Evolutionary conservation across 37 sponge, comb jelly and placozoan species (phyloP).

Genomic region (Hexactinellida sp.): DNA sequence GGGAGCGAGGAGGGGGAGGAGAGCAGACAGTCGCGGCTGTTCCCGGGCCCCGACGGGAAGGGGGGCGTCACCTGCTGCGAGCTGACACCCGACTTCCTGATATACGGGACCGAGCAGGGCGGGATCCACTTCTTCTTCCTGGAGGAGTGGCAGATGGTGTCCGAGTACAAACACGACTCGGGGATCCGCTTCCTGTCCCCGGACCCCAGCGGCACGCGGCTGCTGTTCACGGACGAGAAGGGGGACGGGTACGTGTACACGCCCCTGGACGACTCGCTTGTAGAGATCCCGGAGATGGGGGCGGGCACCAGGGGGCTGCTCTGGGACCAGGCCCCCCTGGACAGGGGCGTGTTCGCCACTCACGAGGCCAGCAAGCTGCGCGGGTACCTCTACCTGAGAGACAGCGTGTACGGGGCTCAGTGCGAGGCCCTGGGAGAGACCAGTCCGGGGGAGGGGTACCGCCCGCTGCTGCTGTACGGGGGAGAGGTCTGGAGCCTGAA

Average conservation of each 20-base stretch:
- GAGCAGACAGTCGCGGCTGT: conserved; percentile 36
- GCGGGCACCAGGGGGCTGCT: conserved; percentile 45
- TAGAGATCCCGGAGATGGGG: conserved; percentile 66
- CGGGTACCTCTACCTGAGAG: conserved; percentile 62
- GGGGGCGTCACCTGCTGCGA: conserved; percentile 47
- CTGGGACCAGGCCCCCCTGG: conserved; percentile 70
- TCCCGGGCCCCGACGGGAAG: conserved; percentile 58
- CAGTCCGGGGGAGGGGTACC: conserved; percentile 71
- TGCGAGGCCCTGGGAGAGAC: conserved; percentile 57
- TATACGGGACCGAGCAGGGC: conserved; percentile 66
- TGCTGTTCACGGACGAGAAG: conserved; percentile 80
- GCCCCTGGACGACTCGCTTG: conserved; percentile 54
- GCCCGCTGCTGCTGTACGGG: conserved; percentile 71
- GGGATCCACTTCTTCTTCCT: conserved; percentile 63
- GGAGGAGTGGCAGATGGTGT: conserved; percentile 89
- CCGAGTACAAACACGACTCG: conserved; percentile 67
- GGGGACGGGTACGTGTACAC: conserved; percentile 78
- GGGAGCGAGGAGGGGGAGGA: conserved; percentile 34
- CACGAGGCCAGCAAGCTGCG: conserved; percentile 46
- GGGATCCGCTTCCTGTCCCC: conserved; percentile 57
- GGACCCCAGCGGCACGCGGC: conserved; percentile 49
- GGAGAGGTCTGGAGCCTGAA: conserved; percentile 89
- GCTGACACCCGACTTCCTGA: conserved; percentile 75
- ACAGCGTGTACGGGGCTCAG: conserved; percentile 57
- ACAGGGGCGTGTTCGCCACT: conserved; percentile 67